Base-by-base conservation (phyloP, 1,140 invertebrate genomes). In the Drosophila triauraria region DNA sequence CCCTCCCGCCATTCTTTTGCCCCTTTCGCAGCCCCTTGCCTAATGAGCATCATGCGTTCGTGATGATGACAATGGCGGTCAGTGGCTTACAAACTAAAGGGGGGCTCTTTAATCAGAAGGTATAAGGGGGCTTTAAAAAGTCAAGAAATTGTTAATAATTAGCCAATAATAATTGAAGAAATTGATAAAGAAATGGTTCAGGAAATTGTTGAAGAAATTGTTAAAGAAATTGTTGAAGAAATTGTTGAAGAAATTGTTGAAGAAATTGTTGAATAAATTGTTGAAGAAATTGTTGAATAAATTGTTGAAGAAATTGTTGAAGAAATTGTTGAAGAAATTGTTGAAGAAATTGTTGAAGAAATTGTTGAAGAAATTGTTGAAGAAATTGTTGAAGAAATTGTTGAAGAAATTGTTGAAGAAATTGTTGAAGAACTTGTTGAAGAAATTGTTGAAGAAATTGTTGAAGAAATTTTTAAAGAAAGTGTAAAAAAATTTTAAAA, bases 21-120 rank as follows among this genome's bases (percentile, higher is more conserved):
- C 57, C 53, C 72, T 47, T 70, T 51, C 38, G 9, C 44, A 23
- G 32, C 43, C 54, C 38, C 53, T 30, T 10, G 13, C 59, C 42
- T 50, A 72, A 86, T 88, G 76, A 87, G 70, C 79, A 82, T 74
- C 78, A 85, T 78, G 75, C 82, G 82, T 80, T 85, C 76, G 48
- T 64, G 35, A 58, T 75, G 43, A 60, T 68, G 51, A 50, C 44
- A 44, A 64, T 79, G 40, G 59, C 75, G 50, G 30, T 25, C 74
- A 76, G 59, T 42, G 71, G 71, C 61, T 42, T 44, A 4, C 20
- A 4, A 7, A 13, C 38, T 30, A 25, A 12, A 12, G 63, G 63
- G 63, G 54, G 38, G 17, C 4, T 2, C 5, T 17, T 12, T 27
- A 6, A 13, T 17, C 17, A n/a, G 7, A 40, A 40, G 2, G 23